These are phyloP conservation scores for Ceyx cyanopectus DNA, from an alignment of 2,113 vertebrate species.

Conservation along the genomic window DNA sequence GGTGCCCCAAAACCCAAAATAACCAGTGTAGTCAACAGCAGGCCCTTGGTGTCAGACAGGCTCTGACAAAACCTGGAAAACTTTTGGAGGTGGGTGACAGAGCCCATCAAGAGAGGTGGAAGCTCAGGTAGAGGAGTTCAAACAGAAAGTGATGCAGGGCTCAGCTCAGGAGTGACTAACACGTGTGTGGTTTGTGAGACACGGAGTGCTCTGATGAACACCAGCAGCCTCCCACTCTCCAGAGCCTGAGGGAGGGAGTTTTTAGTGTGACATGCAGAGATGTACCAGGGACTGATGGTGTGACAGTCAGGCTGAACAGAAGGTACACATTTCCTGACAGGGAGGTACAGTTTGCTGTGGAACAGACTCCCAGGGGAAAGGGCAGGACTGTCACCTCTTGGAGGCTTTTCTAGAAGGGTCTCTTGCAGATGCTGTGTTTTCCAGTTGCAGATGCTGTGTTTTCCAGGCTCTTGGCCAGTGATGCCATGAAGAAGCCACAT, in stretches of 20 bases:
- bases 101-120: not conserved
- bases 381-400: not conserved
- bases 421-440: not conserved
- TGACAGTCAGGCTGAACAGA: slow-evolving; percentile 21
- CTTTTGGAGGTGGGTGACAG: not conserved
- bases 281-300: slow-evolving; percentile 48
- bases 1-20: not conserved
- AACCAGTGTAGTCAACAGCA: not conserved
- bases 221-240: slow-evolving; percentile 56
- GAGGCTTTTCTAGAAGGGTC: not conserved
- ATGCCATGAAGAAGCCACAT: not conserved
- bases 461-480: not conserved
- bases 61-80: not conserved
- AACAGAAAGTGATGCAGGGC: not conserved
- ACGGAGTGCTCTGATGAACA: not conserved
- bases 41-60: not conserved
- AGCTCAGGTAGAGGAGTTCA: slow-evolving; percentile 23
- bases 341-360: not conserved
- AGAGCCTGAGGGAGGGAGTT: not conserved
- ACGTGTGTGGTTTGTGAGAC: slow-evolving; percentile 49
- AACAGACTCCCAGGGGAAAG: not conserved
- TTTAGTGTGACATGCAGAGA: not conserved
- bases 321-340: slow-evolving; percentile 28
- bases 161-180: slow-evolving; percentile 52
- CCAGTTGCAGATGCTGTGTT: not conserved